Conservation (phyloP, 2,113 vertebrate species). For the Nyctereutes procyonoides region DNA sequence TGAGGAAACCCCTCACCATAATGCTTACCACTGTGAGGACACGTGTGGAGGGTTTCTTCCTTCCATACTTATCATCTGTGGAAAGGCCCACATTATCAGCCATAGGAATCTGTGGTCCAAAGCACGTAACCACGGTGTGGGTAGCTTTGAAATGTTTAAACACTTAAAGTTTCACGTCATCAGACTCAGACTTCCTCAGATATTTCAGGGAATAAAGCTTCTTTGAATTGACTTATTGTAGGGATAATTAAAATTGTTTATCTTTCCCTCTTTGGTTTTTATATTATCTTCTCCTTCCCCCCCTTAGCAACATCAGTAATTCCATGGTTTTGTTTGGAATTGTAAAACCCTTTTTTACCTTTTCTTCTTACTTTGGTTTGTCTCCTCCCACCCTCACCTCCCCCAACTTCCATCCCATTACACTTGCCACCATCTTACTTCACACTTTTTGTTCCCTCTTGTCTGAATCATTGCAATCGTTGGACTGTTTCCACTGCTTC, state of each 20-base stretch:
- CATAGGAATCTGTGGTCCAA: not conserved
- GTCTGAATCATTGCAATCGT: not conserved
- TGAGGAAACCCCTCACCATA: not conserved
- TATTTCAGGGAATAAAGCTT: not conserved
- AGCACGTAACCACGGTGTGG: not conserved
- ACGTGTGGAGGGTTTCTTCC: constrained; percentile 44
- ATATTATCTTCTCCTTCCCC: not conserved
- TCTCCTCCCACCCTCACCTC: fast-evolving
- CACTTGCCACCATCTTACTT: not conserved
- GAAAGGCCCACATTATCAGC: not conserved
- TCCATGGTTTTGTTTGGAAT: not conserved
- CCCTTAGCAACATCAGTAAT: not conserved
- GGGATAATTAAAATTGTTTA: not conserved
- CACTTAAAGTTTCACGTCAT: not conserved
- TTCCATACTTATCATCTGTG: not conserved
- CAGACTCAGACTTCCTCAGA: not conserved
- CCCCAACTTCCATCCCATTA: too few species aligned
- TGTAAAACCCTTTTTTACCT: not conserved
- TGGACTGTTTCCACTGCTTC: not conserved
- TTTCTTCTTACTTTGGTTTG: not conserved
- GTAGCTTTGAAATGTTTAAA: not conserved
- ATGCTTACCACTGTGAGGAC: constrained; percentile 34
- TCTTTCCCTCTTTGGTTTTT: not conserved
- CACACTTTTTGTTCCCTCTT: not conserved
- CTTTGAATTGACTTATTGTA: not conserved